Conservation (phyloP, 1,140 invertebrate genomes). For the Solen grandis region DNA sequence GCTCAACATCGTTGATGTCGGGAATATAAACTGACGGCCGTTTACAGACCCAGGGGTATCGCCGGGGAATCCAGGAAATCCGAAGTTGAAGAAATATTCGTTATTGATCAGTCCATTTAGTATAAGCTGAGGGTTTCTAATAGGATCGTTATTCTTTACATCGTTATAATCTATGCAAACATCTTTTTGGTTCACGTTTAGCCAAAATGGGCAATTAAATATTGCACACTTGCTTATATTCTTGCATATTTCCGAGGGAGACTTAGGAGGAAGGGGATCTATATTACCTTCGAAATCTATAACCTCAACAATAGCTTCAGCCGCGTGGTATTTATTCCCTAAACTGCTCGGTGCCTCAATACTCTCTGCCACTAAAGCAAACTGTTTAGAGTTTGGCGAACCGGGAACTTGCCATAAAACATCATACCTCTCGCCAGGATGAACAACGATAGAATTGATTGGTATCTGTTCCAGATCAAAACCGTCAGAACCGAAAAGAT, state of each 20-base stretch:
- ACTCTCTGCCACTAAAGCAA: constrained; percentile 89
- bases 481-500: constrained; percentile 90
- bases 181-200: constrained; percentile 17
- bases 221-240: constrained; percentile 22
- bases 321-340: constrained; percentile 68
- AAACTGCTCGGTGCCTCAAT: constrained; percentile 75
- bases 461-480: constrained; percentile 85
- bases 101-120: not conserved
- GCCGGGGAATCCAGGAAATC: constrained; percentile 36
- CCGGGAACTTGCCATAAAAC: constrained; percentile 85
- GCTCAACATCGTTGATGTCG: constrained; percentile 15
- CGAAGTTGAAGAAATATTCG: constrained; percentile 55
- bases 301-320: constrained; percentile 89
- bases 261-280: constrained; percentile 1
- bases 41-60: constrained; percentile 52
- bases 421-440: constrained; percentile 90
- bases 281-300: constrained; percentile 77
- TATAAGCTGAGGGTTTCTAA: not conserved
- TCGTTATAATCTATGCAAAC: constrained; percentile 55
- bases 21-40: constrained; percentile 31
- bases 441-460: constrained; percentile 73
- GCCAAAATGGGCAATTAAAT: constrained; percentile 59
- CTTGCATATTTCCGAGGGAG: constrained; percentile 14
- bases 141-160: constrained; percentile 43
- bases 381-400: constrained; percentile 85